Base-by-base conservation (phyloP, 2,797 vertebrate species). In the Acipenser oxyrinchus region DNA sequence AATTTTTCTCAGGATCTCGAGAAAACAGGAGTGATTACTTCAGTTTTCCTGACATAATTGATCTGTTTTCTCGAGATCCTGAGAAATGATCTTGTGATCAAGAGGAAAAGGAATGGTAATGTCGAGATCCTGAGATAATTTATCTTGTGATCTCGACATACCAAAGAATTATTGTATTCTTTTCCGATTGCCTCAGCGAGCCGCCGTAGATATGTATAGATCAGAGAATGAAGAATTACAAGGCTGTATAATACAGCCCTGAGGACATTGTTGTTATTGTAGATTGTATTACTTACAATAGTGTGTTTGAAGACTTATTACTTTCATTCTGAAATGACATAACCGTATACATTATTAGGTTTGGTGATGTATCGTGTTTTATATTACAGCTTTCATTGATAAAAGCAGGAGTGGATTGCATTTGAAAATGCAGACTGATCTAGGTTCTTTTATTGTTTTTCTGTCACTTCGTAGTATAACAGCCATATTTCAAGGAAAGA, bases 191-290 rank as follows among this genome's bases (percentile, higher is more conserved):
- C 15, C 15, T 18, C 23, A 37, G 3, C 4, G 23, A 18, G 48
- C 65, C 67, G 64, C 12, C 65, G 64, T 66, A 52, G 49, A 63
- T 49, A 57, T 69, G 66, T 72, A 62, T 63, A 50, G 66, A 57
- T 58, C 7, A 69, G 66, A 70, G 71, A 66, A 72, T 73, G 73
- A 74, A 70, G 51, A 67, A 71, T 74, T 68, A 3, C 23, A 64
- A 63, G 51, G 62, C 52, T 64, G 37, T 48, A 62, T 57, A 68
- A 64, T 12, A 71, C 65, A 65, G 48, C 60, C 63, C 55, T 60
- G 68, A 68, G 2, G 2, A 2, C 12, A 5, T 12, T 58, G 9
- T 58, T n/a, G 6, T 58, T 58, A 58, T 13, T n/a, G 13, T 58
- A n/a, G 6, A 58, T 11, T 7, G 12, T 58, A 58, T 58, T 58